Evolutionary conservation across 2,888 invertebrate species (phyloP).

Genomic region (Automeris io): DNA sequence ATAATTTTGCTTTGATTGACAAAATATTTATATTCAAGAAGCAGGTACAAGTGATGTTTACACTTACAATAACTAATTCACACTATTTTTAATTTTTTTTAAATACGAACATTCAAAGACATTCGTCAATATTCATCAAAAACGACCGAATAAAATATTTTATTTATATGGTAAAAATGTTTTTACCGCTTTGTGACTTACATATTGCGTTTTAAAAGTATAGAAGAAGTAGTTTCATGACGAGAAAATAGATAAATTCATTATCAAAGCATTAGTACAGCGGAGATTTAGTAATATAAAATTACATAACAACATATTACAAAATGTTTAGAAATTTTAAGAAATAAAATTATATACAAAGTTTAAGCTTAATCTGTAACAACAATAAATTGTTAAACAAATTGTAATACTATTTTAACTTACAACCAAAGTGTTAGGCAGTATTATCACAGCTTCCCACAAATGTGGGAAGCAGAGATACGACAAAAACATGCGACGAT

Average conservation of each 20-base stretch:
- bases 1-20: conserved; percentile 76
- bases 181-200: conserved; percentile 41
- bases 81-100: conserved; percentile 22
- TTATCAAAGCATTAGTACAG: conserved; percentile 44
- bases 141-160: conserved; percentile 9
- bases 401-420: conserved; percentile 43
- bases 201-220: conserved; percentile 20
- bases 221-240: conserved; percentile 29
- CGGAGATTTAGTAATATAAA: conserved; percentile 21
- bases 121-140: conserved; percentile 12
- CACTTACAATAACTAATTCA: conserved; percentile 56
- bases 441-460: conserved; percentile 35
- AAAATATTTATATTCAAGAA: conserved; percentile 68
- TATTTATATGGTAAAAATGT: too few relatives aligned
- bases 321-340: conserved; percentile 27
- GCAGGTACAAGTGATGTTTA: conserved; percentile 75
- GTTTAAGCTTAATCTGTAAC: conserved; percentile 40
- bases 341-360: conserved; percentile 37
- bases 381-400: conserved; percentile 44
- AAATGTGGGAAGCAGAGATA: conserved; percentile 24
- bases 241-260: conserved; percentile 26
- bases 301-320: conserved; percentile 34
- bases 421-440: conserved; percentile 33
- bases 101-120: conserved; percentile 21
- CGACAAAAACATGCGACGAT: conserved; percentile 15